Conservation (phyloP, 2,113 vertebrate species). For the Lycaon pictus region DNA sequence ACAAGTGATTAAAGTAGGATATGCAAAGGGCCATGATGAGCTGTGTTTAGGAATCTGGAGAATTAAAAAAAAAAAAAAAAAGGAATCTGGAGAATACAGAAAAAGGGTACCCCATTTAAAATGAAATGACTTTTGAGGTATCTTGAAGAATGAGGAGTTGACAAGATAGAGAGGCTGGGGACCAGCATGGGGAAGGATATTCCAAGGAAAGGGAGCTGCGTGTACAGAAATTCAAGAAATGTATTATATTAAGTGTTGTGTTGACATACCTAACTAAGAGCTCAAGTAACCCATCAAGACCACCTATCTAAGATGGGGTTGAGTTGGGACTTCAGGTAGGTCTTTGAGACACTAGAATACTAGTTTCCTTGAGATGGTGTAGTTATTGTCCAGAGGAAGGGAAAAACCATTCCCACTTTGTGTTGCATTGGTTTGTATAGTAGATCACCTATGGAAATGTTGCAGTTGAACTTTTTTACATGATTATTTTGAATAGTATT, state of each 20-base stretch:
- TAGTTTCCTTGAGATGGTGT: neutral
- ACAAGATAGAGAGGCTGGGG: neutral
- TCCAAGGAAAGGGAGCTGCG: neutral
- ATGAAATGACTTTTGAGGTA: neutral
- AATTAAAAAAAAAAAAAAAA: neutral
- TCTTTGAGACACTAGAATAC: neutral
- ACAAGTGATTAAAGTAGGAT: no score
- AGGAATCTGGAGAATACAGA: neutral
- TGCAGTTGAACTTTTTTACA: neutral
- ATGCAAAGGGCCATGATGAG: neutral
- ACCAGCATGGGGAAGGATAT: neutral
- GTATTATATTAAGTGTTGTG: neutral
- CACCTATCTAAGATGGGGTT: neutral
- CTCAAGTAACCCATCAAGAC: neutral
- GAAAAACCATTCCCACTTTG: neutral
- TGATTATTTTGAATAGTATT: slow-evolving; percentile 39
- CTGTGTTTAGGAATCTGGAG: neutral
- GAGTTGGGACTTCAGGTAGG: neutral
- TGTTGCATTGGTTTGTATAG: neutral
- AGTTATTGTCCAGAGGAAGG: neutral
- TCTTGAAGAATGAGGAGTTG: neutral
- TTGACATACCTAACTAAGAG: neutral
- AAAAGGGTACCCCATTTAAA: neutral
- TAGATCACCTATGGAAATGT: neutral
- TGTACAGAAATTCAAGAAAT: neutral